Percentiles rank a stretch among this genome's conserved stretches.
Evolutionary conservation across 2,797 vertebrate genomes (phyloP).

Genomic region (Euphonia xanthogaster): DNA sequence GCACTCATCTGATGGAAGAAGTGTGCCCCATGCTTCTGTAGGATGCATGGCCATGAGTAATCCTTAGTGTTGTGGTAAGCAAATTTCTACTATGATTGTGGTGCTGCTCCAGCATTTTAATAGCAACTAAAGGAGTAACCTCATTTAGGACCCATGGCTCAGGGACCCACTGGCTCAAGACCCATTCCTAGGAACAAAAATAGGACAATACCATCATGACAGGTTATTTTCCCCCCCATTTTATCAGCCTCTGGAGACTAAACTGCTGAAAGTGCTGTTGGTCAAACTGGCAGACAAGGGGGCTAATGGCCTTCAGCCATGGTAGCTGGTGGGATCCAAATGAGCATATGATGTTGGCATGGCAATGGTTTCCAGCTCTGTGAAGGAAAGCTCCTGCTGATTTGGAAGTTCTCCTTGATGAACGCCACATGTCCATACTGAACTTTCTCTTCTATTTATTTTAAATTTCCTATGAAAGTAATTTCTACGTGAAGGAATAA

Average conservation of each 20-base stretch:
- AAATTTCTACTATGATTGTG: neutral
- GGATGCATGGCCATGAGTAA: neutral
- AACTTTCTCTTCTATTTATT: conserved; percentile 19
- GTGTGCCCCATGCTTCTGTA: neutral
- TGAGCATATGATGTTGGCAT: neutral
- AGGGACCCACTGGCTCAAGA: neutral
- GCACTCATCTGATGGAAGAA: neutral
- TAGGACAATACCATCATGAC: neutral
- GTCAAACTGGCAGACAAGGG: neutral
- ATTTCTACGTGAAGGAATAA: conserved; percentile 31
- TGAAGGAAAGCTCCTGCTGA: conserved; percentile 1
- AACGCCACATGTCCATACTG: neutral
- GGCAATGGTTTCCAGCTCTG: neutral
- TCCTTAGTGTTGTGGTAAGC: neutral
- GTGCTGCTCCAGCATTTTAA: neutral
- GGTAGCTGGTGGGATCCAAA: neutral
- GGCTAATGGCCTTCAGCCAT: neutral
- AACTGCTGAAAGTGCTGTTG: neutral
- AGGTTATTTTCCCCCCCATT: accelerated
- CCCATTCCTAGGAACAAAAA: neutral
- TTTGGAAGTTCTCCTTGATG: conserved; percentile 17
- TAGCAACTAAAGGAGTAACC: neutral
- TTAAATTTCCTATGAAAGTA: conserved; percentile 37
- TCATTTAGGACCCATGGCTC: neutral
- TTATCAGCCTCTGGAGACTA: neutral